These are phyloP conservation scores for Prunella strophiata DNA, from an alignment of 2,797 vertebrate genomes.

Conservation along the genomic window DNA sequence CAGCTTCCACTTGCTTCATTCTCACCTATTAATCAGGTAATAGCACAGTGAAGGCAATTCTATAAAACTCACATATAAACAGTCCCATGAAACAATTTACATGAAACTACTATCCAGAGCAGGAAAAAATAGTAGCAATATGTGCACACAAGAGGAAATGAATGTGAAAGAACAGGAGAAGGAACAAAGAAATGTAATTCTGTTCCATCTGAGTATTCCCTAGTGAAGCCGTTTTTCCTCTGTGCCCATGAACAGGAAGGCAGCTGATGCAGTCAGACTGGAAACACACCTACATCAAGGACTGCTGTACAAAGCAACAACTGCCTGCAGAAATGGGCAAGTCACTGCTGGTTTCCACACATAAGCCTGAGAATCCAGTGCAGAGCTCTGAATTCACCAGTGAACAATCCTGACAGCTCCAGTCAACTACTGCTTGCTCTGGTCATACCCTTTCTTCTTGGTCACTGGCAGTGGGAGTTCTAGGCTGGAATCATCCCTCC, in stretches of 20 bases:
- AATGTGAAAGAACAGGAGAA: neutral
- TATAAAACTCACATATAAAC: neutral
- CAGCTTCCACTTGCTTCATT: neutral
- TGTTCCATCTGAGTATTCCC: neutral
- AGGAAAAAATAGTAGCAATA: neutral
- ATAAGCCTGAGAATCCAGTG: neutral
- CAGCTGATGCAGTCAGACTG: neutral
- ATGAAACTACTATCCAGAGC: neutral
- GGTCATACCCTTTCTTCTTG: fast-evolving
- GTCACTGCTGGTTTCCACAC: neutral
- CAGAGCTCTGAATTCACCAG: neutral
- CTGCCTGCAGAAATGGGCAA: neutral
- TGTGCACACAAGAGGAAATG: neutral
- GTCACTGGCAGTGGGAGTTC: neutral
- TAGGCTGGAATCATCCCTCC: neutral
- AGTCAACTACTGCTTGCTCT: neutral
- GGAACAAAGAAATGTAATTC: neutral
- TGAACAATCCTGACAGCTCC: neutral
- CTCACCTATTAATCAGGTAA: neutral
- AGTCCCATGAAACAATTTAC: neutral
- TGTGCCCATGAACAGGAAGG: fast-evolving
- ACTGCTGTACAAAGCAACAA: neutral
- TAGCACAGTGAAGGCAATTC: neutral
- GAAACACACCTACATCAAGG: neutral
- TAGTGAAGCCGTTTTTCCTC: neutral